Base-by-base conservation (phyloP, 2,797 vertebrate genomes). In the Myotis findleyi region DNA sequence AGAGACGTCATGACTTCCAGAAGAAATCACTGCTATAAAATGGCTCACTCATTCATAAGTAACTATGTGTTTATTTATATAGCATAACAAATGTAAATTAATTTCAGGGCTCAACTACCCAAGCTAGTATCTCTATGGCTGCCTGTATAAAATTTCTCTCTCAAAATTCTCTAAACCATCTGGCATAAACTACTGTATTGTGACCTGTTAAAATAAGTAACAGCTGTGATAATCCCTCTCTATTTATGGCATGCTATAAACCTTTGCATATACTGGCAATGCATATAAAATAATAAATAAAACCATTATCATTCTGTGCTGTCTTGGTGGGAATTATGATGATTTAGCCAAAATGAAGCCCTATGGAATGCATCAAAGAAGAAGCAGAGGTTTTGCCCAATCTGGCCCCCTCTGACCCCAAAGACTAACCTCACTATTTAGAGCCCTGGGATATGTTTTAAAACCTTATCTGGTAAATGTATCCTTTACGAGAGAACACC, bases 171-270 rank as follows among this genome's bases (percentile, higher is more conserved):
- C 91, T 87, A 98, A 98, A 97, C 92, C 92, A 95, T 96, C 49
- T 93, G 97, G 97, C 62, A 97, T 96, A 93, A 97, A 97, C 94
- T 97, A 96, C 87, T 96, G 94, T 97, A 95, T 96, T 97, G 97
- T 97, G 95, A 97, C 96, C 91, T 95, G 93, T 96, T 98, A 97
- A 96, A 98, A 96, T 81, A 97, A 96, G 92, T 95, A 97, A 97
- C 97, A 98, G 97, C 96, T 96, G 93, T 95, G 97, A 92, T 94
- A 98, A 98, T 95, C 90, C 88, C 93, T 83, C 23, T 92, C 64
- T 44, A 95, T 96, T 98, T 97, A 96, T 89, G n/a, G 55, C 47
- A 85, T 14, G 7, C 89, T 95, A 97, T 97, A 97, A 96, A 98
- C 93, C 84, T 98, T 91, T 93, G 71, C 25, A 95, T 96, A 97